phyloP scores from a whole-genome alignment of 1,140 invertebrate species.

The Anoplophora glabripennis region DNA sequence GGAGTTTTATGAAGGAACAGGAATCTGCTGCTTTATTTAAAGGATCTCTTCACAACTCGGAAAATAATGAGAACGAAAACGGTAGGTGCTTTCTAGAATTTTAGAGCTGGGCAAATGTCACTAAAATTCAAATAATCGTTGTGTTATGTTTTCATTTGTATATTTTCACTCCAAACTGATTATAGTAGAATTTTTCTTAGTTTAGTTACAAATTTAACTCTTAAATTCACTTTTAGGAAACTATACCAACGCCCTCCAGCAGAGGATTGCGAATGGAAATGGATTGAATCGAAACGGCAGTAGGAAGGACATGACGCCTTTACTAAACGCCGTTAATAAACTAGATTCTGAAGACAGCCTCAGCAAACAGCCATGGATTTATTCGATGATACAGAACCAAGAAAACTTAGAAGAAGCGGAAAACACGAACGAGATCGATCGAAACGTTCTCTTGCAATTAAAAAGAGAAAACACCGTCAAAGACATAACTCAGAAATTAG shows the following conservation, averaged over 20 bases:
- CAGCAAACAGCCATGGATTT: constrained; percentile 61
- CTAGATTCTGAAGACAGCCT: constrained; percentile 54
- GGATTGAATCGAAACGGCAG: constrained; percentile 45
- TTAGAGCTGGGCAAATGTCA: background rate
- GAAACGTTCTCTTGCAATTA: constrained; percentile 59
- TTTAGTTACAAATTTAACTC: no score
- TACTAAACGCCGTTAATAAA: constrained; percentile 59
- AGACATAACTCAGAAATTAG: constrained; percentile 80
- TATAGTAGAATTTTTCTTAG: no score
- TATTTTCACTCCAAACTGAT: no score
- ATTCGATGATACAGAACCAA: constrained; percentile 51
- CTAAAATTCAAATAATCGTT: background rate
- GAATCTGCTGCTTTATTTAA: constrained; percentile 55
- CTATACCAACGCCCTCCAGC: constrained; percentile 57
- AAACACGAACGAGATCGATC: constrained; percentile 58
- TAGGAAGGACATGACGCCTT: constrained; percentile 57
- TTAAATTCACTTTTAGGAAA: constrained; percentile 46
- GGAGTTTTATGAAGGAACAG: constrained; percentile 74
- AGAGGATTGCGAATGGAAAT: constrained; percentile 56
- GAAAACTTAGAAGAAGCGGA: constrained; percentile 54
- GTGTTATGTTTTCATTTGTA: no score
- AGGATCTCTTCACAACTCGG: constrained; percentile 45
- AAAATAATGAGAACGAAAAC: constrained; percentile 51
- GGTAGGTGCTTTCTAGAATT: constrained; percentile 29
- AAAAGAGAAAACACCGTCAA: constrained; percentile 73